phyloP scores from a whole-genome alignment of 2,113 vertebrate species.

The Cichladusa arquata region DNA sequence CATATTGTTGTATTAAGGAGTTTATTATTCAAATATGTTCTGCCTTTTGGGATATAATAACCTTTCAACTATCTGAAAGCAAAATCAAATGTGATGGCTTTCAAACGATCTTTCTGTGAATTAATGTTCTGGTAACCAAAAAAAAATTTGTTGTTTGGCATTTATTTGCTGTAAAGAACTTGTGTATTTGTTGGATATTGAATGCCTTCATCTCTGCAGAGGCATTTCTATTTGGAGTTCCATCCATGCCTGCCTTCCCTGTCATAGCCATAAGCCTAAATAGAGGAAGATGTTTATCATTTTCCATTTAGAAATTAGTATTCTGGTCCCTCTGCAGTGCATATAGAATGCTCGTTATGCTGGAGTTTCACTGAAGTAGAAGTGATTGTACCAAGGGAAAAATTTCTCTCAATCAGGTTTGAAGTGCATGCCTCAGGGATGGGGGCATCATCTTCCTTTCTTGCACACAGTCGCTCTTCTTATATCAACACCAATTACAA shows the following conservation, averaged over 20 bases:
- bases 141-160: background rate
- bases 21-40: slow-evolving; percentile 8
- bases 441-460: background rate
- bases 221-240: slow-evolving; percentile 4
- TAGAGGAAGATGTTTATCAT: slow-evolving; percentile 36
- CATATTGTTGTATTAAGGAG: background rate
- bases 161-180: background rate
- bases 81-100: background rate
- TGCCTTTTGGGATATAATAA: background rate
- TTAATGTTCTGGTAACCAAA: background rate
- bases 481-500: slow-evolving; percentile 26
- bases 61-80: background rate
- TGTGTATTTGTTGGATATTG: background rate
- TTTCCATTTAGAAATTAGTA: slow-evolving; percentile 49
- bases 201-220: background rate
- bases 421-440: background rate
- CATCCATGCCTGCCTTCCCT: background rate
- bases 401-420: slow-evolving; percentile 45
- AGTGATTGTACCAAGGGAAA: slow-evolving; percentile 34
- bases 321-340: slow-evolving; percentile 16
- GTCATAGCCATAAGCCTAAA: background rate
- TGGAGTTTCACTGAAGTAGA: slow-evolving; percentile 22
- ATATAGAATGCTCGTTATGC: slow-evolving; percentile 18
- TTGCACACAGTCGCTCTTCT: slow-evolving; percentile 21
- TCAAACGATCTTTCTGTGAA: background rate